Percentiles rank a stretch among this genome's conserved stretches.
phyloP scores from a whole-genome alignment of 1,140 invertebrate genomes.

The Ips nitidus region DNA sequence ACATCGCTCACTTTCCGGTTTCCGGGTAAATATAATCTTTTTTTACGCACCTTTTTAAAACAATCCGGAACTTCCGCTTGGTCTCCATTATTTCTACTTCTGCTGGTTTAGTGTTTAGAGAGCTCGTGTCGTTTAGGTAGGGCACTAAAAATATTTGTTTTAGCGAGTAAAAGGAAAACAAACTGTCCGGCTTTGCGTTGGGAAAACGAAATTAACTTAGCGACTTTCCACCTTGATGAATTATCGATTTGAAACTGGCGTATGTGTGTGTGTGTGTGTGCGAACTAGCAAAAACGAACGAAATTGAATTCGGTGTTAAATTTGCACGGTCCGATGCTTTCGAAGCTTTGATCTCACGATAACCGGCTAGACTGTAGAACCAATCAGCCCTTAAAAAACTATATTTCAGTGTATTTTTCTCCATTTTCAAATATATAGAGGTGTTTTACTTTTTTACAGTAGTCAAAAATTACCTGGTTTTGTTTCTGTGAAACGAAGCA shows the following conservation, averaged over 20 bases:
- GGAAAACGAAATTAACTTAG: slow-evolving; percentile 8
- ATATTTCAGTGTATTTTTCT: neutral
- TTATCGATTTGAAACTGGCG: neutral
- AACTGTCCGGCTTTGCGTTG: slow-evolving; percentile 6
- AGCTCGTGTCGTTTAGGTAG: neutral
- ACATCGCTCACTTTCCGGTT: too few species aligned
- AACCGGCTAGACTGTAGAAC: neutral
- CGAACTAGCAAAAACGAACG: neutral
- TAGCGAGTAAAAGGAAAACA: slow-evolving; percentile 4
- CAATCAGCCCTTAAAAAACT: neutral
- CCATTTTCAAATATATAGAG: neutral
- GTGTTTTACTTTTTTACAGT: too few species aligned
- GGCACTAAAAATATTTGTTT: slow-evolving; percentile 4
- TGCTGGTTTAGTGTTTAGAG: too few species aligned
- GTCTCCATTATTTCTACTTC: too few species aligned
- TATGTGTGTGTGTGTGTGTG: neutral
- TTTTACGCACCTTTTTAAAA: too few species aligned
- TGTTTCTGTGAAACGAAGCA: too few species aligned
- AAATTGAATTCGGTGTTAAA: slow-evolving; percentile 21
- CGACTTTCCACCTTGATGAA: slow-evolving; percentile 14
- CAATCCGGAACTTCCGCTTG: too few species aligned
- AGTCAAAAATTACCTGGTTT: too few species aligned
- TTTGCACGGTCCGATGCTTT: slow-evolving; percentile 6
- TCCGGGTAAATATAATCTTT: too few species aligned
- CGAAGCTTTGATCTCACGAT: neutral